Base-by-base conservation (phyloP, 2,113 vertebrate genomes). In the Oriolus oriolus region DNA sequence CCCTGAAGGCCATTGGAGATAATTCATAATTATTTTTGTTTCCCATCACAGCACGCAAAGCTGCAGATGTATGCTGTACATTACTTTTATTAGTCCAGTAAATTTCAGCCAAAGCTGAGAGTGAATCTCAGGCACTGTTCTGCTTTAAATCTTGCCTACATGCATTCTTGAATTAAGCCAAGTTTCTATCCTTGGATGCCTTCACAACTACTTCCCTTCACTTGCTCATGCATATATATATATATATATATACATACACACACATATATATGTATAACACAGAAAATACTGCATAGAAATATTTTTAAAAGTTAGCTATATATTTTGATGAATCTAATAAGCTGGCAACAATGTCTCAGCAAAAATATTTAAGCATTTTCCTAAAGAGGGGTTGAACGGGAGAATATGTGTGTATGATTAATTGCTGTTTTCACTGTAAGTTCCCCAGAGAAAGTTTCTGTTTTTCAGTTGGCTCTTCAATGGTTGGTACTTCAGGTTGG, bases 401-500 rank as follows among this genome's bases (percentile, higher is more conserved):
- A 76, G 14, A 88, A 47, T 20, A 57, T 0, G 0, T 5, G 13
- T 22, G 8, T 21, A 39, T 19, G 0, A 52, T 53, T 57, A 80
- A 57, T 49, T 56, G 17, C 18, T 49, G 26, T 22, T 35, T 64
- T 49, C 81, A n/a, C 6, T 22, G 6, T n/a, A 64, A 56, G 20
- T 3, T 57, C 26, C 49, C 52, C 41, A 44, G 17, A 80, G 53
- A 73, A 84, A 63, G 31, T 17, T 65, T 79, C n/a, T 47, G 0
- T 10, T 45, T 73, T 61, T 78, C 70, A 57, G 35, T 6, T 75
- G 50, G 9, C 30, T 65, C 31, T 89, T 66, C 45, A 83, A 0
- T 2, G 4, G 20, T 18, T 53, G 9, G 22, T 75, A 82, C 17
- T 49, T 59, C 0, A 2, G 4, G 15, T 4, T 11, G 4, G 5